Base-by-base conservation (phyloP, 2,113 vertebrate genomes). In the Antechinus flavipes region DNA sequence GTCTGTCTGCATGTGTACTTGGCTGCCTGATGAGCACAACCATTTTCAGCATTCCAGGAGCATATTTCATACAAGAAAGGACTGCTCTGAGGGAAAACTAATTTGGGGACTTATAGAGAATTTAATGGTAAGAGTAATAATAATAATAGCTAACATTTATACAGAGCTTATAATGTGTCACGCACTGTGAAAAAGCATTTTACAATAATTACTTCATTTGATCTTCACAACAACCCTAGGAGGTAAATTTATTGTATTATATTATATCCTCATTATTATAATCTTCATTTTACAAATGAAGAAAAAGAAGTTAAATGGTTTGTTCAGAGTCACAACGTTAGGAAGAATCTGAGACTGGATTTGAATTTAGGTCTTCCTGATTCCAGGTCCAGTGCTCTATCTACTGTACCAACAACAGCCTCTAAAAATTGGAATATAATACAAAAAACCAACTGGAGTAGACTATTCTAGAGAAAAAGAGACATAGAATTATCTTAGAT, bases 1-100 rank as follows among this genome's bases (percentile, higher is more conserved):
- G 14, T 54, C 56, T 96, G 55, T 91, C 42, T 47, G 42, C 12
- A 12, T 11, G 54, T 6, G 14, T 19, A 50, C 92, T 94, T 93
- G 19, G 56, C 91, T 93, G 93, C 91, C 68, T 42, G 61, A 95
- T n/a, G 35, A 76, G 35, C 5, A 4, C 2, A 93, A 12, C 54
- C 0, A 76, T 47, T 1, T n/a, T 46, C 8, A 54, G 89, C 12
- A 90, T 92, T 95, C 35, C 54, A 54, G 95, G 23, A 93, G 7
- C 9, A 93, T 22, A 93, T 11, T 93, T 94, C n/a, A 49, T 47
- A n/a, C 4, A 76, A 76, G 16, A n/a, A 76, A 76, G 16, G 16
- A 76, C 35, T 76, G 1, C 16, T 76, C 35, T 76, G 16, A n/a
- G 19, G 2, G 89, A 95, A 96, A 94, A 90, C 93, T 61, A 94